Conservation (phyloP, 2,113 vertebrate genomes). For the Erinaceus europaeus region DNA sequence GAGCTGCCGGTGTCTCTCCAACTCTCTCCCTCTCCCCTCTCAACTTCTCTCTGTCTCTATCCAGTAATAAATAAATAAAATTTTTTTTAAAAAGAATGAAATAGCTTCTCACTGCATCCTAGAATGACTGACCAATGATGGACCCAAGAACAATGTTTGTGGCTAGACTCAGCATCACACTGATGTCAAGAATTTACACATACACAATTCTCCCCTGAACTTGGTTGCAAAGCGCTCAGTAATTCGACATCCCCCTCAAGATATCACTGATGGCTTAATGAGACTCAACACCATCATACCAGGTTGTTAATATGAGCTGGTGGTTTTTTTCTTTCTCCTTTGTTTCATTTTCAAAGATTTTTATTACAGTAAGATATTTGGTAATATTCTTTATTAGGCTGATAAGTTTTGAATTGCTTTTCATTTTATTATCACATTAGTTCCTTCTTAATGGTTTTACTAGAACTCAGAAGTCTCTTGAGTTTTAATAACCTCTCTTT, state of each 20-base stretch:
- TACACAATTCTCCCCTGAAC: neutral
- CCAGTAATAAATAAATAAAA: too few relatives aligned
- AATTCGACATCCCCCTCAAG: constrained; percentile 48
- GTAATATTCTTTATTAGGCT: constrained; percentile 72
- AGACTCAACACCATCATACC: constrained; percentile 4
- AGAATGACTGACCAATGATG: neutral
- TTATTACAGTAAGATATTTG: constrained; percentile 60
- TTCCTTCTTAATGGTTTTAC: constrained; percentile 76
- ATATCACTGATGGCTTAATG: constrained; percentile 5
- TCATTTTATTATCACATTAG: constrained; percentile 75
- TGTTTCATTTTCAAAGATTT: constrained; percentile 62
- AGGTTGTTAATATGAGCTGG: constrained; percentile 31
- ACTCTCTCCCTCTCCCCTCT: too few relatives aligned
- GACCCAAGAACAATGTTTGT: neutral
- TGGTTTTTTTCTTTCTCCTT: neutral
- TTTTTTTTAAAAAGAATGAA: too few relatives aligned
- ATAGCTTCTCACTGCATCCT: neutral
- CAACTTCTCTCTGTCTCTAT: too few relatives aligned
- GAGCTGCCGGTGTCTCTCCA: too few relatives aligned
- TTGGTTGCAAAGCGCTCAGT: constrained; percentile 17
- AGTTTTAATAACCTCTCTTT: constrained; percentile 74
- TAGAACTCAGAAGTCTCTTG: constrained; percentile 46
- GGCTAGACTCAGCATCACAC: neutral
- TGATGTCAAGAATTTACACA: neutral
- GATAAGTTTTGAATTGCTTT: constrained; percentile 72